Percentiles rank a stretch among this genome's conserved stretches.
Conservation (phyloP, 2,113 vertebrate species). For the Bucco capensis region DNA sequence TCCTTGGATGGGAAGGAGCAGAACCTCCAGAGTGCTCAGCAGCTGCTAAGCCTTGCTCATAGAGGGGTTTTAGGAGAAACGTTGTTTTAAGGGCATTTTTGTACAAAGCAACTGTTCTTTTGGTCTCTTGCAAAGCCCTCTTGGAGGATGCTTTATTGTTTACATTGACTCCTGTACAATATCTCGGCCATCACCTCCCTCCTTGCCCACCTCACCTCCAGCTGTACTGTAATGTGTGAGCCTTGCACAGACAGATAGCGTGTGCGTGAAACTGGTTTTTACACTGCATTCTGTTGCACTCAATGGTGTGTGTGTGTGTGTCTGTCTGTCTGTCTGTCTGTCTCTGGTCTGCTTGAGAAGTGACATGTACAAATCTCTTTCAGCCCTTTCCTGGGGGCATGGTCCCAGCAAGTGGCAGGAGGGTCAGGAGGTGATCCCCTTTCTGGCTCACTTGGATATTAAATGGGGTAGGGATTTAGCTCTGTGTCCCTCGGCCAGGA, state of each 20-base stretch:
- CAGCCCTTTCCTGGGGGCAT: neutral
- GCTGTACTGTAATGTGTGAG: slow-evolving; percentile 37
- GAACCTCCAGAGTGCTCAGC: neutral
- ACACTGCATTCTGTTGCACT: slow-evolving; percentile 55
- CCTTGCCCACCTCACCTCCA: neutral
- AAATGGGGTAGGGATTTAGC: neutral
- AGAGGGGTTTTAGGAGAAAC: neutral
- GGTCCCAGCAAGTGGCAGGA: slow-evolving; percentile 38
- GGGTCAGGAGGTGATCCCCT: neutral
- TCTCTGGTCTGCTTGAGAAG: slow-evolving; percentile 13
- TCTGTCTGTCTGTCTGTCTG: neutral
- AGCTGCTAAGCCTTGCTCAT: neutral
- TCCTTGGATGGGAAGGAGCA: neutral
- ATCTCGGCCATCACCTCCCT: slow-evolving; percentile 15
- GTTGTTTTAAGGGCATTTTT: slow-evolving; percentile 73
- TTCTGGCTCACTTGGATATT: neutral
- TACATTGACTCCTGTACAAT: slow-evolving; percentile 73
- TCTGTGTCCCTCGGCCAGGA: slow-evolving; percentile 20
- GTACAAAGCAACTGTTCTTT: slow-evolving; percentile 70
- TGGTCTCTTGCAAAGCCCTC: slow-evolving; percentile 66
- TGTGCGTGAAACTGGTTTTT: slow-evolving; percentile 19
- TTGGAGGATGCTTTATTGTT: slow-evolving; percentile 73
- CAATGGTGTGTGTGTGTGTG: neutral
- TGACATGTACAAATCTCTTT: slow-evolving; percentile 36
- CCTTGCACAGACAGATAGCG: slow-evolving; percentile 23